Evolutionary conservation across 2,888 invertebrate genomes (phyloP).

Genomic region (Caradrina clavipalpis): DNA sequence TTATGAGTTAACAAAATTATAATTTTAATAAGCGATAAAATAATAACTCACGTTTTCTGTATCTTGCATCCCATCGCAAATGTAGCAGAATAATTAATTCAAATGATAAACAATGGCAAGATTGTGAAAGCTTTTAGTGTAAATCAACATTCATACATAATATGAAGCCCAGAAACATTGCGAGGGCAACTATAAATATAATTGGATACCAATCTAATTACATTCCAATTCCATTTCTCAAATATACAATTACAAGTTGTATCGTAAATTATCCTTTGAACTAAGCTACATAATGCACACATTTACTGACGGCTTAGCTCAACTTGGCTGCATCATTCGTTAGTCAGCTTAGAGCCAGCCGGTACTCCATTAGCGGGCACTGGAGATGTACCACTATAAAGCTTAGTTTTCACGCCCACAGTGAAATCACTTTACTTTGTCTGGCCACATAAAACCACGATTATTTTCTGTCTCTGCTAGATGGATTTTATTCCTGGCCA

Average conservation of each 20-base stretch:
- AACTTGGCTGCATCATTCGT: conserved; percentile 51
- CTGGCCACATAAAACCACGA: conserved; percentile 32
- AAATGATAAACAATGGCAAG: background rate
- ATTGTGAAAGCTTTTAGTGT: background rate
- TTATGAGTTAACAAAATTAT: background rate
- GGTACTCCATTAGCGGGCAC: conserved; percentile 49
- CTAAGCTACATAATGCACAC: conserved; percentile 23
- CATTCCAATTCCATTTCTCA: conserved; percentile 46
- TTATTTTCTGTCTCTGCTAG: conserved; percentile 33
- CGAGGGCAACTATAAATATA: background rate
- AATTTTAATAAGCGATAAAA: background rate
- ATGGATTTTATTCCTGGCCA: conserved; percentile 16
- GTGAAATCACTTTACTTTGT: conserved; percentile 52
- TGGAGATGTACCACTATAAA: conserved; percentile 41
- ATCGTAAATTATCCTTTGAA: conserved; percentile 17
- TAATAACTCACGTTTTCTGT: background rate
- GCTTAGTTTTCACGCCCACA: conserved; percentile 46
- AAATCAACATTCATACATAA: conserved; percentile 3
- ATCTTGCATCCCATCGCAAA: background rate
- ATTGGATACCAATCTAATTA: conserved; percentile 41
- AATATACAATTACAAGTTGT: conserved; percentile 34
- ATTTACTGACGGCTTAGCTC: conserved; percentile 33
- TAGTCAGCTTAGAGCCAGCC: conserved; percentile 60
- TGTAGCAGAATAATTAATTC: background rate
- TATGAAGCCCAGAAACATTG: conserved; percentile 16